Percentiles rank a stretch among this genome's conserved stretches.
phyloP scores from a whole-genome alignment of 2,888 invertebrate species.

The Molorchus minor region DNA sequence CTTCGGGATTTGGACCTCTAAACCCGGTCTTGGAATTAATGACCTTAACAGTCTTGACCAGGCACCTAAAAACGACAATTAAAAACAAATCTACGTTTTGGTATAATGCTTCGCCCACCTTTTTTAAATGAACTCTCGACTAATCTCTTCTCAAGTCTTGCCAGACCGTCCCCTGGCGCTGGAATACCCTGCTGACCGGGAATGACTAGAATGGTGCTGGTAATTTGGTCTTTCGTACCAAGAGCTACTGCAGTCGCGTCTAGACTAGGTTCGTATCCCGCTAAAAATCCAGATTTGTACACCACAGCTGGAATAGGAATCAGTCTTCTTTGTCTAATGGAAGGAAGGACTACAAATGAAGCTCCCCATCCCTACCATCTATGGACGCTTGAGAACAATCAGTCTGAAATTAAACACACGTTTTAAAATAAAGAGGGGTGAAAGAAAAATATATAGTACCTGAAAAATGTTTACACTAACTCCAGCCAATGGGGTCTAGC shows the following conservation, averaged over 20 bases:
- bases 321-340: constrained; percentile 79
- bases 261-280: constrained; percentile 84
- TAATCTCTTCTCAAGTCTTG: constrained; percentile 76
- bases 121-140: constrained; percentile 73
- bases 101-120: constrained; percentile 45
- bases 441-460: constrained; percentile 58
- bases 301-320: constrained; percentile 87
- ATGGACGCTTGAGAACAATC: constrained; percentile 80
- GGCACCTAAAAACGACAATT: constrained; percentile 57
- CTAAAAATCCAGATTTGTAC: constrained; percentile 78
- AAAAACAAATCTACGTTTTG: background rate
- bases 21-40: constrained; percentile 76
- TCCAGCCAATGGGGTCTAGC: constrained; percentile 82
- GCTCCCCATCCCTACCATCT: constrained; percentile 82
- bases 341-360: constrained; percentile 85
- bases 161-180: constrained; percentile 81
- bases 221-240: constrained; percentile 74
- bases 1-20: constrained; percentile 85
- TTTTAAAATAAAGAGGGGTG: background rate
- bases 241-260: constrained; percentile 86
- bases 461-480: constrained; percentile 84
- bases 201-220: constrained; percentile 83
- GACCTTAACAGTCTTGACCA: constrained; percentile 80
- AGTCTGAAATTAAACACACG: constrained; percentile 68
- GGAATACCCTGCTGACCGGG: constrained; percentile 86